Base-by-base conservation (phyloP, 35 echinoderm and acorn worm genomes). In the Holothuria glaberrima region DNA sequence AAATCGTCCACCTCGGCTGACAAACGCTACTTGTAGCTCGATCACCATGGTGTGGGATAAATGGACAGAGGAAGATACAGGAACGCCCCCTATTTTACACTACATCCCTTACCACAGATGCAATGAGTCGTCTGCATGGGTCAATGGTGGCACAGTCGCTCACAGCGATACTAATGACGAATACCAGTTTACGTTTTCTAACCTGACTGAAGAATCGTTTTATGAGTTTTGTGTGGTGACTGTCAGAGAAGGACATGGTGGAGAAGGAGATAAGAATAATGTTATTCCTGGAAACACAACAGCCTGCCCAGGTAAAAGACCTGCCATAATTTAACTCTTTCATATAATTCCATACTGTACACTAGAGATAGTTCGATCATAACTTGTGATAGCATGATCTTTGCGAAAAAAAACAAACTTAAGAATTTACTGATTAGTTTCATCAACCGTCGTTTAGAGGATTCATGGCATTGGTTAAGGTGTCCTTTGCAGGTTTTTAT, bases 71-170 rank as follows among this genome's bases (percentile, higher is more conserved):
- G 34, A 20, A 45, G 71, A 75, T 3, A 9, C 71, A 12, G 71
- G 71, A 20, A 75, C 30, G 12, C 71, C 71, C 9, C 71, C 71
- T 20, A 31, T 75, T 21, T 10, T 30, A 9, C 20, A 20, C 6
- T 75, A 75, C 36, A 75, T 75, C 5, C 71, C 71, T 45, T 75
- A 75, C 27, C 31, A 75, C 34, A 75, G 30, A 31, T 6, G 25
- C 3, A 22, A 6, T 36, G 0, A 20, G 71, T 75, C 71, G 30
- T 20, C 26, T 22, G 31, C 21, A 5, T 75, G 71, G 71, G 21
- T 10, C 21, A 20, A 9, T 75, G 71, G 71, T 35, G 21, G 31
- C 9, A 21, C 13, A 6, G 71, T 75, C 10, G 6, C 71, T 75
- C 71, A 75, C 30, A 31, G 30, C 34, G 36, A 12, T 20, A 31